A percentile compares a stretch with the other conserved stretches of the same genome.
Evolutionary conservation across 2,888 invertebrate species (phyloP).

Genomic region (Trachelus tabidus): DNA sequence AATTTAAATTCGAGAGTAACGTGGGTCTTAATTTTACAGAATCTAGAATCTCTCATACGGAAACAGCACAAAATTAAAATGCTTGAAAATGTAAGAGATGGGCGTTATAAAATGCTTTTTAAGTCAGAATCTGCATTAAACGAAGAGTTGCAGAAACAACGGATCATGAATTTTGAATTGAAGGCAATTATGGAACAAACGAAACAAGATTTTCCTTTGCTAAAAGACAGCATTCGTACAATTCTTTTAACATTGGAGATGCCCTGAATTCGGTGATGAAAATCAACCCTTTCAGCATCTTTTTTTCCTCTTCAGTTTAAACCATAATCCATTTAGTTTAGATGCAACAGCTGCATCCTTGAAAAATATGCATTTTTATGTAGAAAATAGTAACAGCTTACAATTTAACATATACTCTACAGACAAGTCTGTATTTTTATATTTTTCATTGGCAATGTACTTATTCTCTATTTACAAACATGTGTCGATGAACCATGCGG

Average conservation of each 20-base stretch:
- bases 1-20: slow-evolving; percentile 3
- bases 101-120: slow-evolving; percentile 61
- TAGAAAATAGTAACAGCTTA: neutral
- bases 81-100: slow-evolving; percentile 66
- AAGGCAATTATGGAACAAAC: slow-evolving; percentile 71
- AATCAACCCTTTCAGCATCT: neutral
- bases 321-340: neutral
- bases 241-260: slow-evolving; percentile 53
- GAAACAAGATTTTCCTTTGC: slow-evolving; percentile 71
- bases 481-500: neutral
- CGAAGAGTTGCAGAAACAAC: slow-evolving; percentile 71
- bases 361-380: neutral
- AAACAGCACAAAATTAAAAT: slow-evolving; percentile 78
- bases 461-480: neutral
- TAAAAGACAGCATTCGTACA: slow-evolving; percentile 51
- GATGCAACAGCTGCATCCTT: neutral
- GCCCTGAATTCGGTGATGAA: neutral
- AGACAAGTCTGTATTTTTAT: neutral
- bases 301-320: neutral
- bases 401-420: neutral
- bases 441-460: neutral
- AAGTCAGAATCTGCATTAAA: slow-evolving; percentile 68
- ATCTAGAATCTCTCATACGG: slow-evolving; percentile 73
- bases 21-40: slow-evolving; percentile 55
- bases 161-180: slow-evolving; percentile 71